Evolutionary conservation across 2,113 vertebrate species (phyloP), one percentile per base, ranked within the genome.

Genomic region (Craseonycteris thonglongyai): DNA sequence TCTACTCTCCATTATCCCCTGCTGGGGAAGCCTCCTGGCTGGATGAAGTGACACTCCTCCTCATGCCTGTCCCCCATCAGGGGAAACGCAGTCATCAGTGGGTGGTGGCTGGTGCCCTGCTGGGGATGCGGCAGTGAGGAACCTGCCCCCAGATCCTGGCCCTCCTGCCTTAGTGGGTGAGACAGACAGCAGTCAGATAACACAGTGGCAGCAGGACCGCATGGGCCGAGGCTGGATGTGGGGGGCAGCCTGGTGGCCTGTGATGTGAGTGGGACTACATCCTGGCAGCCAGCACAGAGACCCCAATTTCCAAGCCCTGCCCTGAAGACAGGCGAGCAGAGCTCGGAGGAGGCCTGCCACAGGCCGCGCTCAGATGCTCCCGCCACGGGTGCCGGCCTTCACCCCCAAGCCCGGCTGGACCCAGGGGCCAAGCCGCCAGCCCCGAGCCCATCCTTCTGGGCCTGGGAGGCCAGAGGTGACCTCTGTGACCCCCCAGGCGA

Each of bases 401-500:
- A n/a, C n/a, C n/a, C 42, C 5, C 0, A 3, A 33, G 40, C 22
- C 8, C 56, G 45, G 22, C 47, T 26, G 59, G 35, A 28, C 40
- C 33, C 15, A 6, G 28, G 56, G 66, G 13, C 38, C 1, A 1
- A 24, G 16, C 35, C 5, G 0, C 38, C 33, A 1, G 54, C 16
- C 54, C 22, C 7, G 19, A n/a, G n/a, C 30, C 1, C 9, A 28
- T 51, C 40, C 84, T 76, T 61, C 33, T 22, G 47, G 28, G n/a
- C 54, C 61, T 65, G 42, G 13, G 58, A 54, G 19, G 12, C 12
- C 58, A 61, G 26, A 5, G 2, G 61, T 59, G 18, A 49, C 26
- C 26, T 78, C 45, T 28, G 16, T 45, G 33, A 47, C 16, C 30
- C 7, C 38, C 8, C 30, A 33, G 24, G 71, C 4, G 15, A 56